These are phyloP conservation scores for Leucozona laternaria DNA, from an alignment of 2,888 invertebrate species.

Conservation along the genomic window DNA sequence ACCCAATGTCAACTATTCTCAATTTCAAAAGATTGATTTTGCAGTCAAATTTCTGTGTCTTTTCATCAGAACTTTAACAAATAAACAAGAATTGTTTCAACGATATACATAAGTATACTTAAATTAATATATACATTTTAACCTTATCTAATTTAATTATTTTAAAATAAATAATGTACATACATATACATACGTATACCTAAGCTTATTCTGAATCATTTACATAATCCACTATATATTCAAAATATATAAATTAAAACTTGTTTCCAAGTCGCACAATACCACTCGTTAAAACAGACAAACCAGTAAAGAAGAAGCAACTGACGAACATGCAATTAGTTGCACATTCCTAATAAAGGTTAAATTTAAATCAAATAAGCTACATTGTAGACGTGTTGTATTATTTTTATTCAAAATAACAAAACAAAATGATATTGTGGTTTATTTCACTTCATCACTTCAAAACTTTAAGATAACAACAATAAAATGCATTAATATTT, in stretches of 20 bases:
- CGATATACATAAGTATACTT: too few relatives aligned
- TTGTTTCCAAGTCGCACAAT: constrained; percentile 29
- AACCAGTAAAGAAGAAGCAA: constrained; percentile 33
- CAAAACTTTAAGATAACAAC: constrained; percentile 8
- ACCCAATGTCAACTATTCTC: too few relatives aligned
- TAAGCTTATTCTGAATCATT: constrained; percentile 34
- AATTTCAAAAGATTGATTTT: too few relatives aligned
- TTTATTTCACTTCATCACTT: constrained; percentile 42
- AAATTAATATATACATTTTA: neutral
- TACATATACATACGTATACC: neutral
- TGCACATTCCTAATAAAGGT: constrained; percentile 62
- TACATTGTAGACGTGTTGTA: neutral
- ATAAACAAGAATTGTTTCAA: too few relatives aligned
- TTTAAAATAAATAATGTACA: neutral
- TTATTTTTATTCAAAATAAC: constrained; percentile 22
- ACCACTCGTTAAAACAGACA: constrained; percentile 1
- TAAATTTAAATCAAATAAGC: constrained; percentile 53
- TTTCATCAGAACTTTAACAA: too few relatives aligned
- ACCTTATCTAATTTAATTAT: neutral
- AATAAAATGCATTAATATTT: constrained; percentile 43
- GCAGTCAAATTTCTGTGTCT: too few relatives aligned
- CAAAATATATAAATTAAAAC: constrained; percentile 31
- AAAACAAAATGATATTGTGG: constrained; percentile 19
- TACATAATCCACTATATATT: constrained; percentile 38
- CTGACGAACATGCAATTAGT: constrained; percentile 51